Evolutionary conservation across 2,797 vertebrate genomes (phyloP), one percentile per base, ranked within the genome.

Genomic region (Crenichthys baileyi): DNA sequence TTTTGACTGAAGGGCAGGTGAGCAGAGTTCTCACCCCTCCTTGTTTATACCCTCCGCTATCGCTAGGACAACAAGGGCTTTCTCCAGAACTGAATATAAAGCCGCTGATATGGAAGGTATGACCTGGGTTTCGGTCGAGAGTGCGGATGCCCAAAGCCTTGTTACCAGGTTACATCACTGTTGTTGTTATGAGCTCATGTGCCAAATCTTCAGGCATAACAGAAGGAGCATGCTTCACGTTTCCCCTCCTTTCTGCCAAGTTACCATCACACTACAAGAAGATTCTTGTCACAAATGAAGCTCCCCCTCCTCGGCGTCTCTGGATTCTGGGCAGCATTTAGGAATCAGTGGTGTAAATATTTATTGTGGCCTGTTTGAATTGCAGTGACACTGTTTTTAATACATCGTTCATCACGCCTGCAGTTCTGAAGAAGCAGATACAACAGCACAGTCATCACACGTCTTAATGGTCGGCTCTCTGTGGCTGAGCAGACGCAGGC

Each of bases 151-250:
- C 93, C 93, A 91, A 89, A 89, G 80, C 94, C 67, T 95, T 91
- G 95, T 96, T 96, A 95, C 95, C 94, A 95, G 95, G 96, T 95
- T 94, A 96, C 95, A 94, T 94, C 94, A 94, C 93, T 94, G 94
- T 95, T 94, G 91, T 92, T 96, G 94, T 96, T 96, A 94, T 95
- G 94, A 94, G 90, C 87, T 82, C 84, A 72, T 83, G 86, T 93
- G 95, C 94, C 94, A 95, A 92, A 92, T 95, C 94, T 95, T 93
- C 87, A 94, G 93, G 94, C 91, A 77, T 91, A 92, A 94, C 91
- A 92, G 88, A 94, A 88, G 92, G 92, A 92, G 89, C 93, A 94
- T 87, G 87, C 93, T 91, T 89, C 90, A 93, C 79, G 87, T 83
- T 93, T 95, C 93, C 93, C 89, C 90, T 92, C 89, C 90, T 87